Conservation (phyloP, 2,888 invertebrate genomes). For the Ochropacha duplaris region DNA sequence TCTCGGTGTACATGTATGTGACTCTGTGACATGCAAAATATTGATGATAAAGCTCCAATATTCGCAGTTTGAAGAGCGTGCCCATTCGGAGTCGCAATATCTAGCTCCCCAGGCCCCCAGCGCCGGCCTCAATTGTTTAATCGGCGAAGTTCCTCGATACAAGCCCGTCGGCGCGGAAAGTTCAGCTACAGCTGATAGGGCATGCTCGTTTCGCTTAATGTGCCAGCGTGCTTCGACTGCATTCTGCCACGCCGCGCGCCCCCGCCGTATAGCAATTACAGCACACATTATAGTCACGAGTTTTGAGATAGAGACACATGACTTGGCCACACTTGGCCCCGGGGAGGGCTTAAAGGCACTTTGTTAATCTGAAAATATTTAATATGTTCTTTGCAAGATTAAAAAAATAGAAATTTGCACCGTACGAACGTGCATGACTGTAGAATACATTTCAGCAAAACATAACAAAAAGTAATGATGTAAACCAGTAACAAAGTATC, state of each 20-base stretch:
- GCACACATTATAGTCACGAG: slow-evolving; percentile 37
- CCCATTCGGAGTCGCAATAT: slow-evolving; percentile 46
- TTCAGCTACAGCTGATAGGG: slow-evolving; percentile 60
- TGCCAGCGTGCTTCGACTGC: slow-evolving; percentile 46
- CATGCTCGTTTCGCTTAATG: slow-evolving; percentile 63
- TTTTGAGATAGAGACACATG: slow-evolving; percentile 29
- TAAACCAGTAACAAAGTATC: slow-evolving; percentile 12
- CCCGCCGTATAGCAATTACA: slow-evolving; percentile 42
- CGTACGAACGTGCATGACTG: not conserved
- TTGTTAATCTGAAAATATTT: not conserved
- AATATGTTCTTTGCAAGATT: not conserved
- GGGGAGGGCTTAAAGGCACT: slow-evolving; percentile 8
- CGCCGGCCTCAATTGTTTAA: slow-evolving; percentile 64
- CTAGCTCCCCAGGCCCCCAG: slow-evolving; percentile 30
- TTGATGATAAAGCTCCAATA: not conserved
- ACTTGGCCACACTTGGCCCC: slow-evolving; percentile 19
- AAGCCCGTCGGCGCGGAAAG: slow-evolving; percentile 60
- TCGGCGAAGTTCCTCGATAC: slow-evolving; percentile 69
- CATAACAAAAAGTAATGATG: not conserved
- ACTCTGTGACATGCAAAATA: not conserved
- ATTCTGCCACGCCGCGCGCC: too few species aligned
- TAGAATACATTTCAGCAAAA: not conserved
- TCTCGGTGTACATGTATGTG: not conserved
- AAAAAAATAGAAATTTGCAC: not conserved
- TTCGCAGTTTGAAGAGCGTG: slow-evolving; percentile 13